These are phyloP conservation scores for Hippasteria phrygiana DNA, from an alignment of 53 echinoderm and acorn worm species.

Conservation along the genomic window DNA sequence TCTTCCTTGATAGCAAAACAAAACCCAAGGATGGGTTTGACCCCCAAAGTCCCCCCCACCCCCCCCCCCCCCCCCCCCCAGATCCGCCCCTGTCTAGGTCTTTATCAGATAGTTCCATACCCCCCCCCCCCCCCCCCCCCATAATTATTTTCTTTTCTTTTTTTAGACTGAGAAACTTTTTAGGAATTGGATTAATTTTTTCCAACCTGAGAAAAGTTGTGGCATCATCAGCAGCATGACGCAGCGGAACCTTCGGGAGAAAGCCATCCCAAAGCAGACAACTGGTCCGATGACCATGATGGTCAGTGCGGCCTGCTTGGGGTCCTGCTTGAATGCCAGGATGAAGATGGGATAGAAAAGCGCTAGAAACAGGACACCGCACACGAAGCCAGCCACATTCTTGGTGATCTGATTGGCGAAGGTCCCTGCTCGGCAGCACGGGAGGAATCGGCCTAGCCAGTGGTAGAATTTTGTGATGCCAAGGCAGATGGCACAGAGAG, in stretches of 20 bases:
- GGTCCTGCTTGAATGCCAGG: slow-evolving; percentile 69
- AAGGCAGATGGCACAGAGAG: neutral
- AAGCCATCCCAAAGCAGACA: slow-evolving; percentile 88
- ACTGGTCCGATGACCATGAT: slow-evolving; percentile 67
- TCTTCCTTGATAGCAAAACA: too few relatives aligned
- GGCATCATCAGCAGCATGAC: slow-evolving; percentile 87
- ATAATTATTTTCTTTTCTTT: too few relatives aligned
- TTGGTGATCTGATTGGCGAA: slow-evolving; percentile 66
- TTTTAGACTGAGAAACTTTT: too few relatives aligned
- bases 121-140: too few relatives aligned
- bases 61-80: too few relatives aligned
- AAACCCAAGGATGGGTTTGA: too few relatives aligned
- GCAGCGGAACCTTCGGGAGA: slow-evolving; percentile 75
- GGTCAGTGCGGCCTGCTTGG: slow-evolving; percentile 66
- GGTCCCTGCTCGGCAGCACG: slow-evolving; percentile 56
- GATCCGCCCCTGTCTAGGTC: too few relatives aligned
- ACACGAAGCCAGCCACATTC: slow-evolving; percentile 70
- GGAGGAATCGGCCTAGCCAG: slow-evolving; percentile 55
- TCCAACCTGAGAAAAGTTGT: slow-evolving; percentile 84
- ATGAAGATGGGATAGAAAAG: slow-evolving; percentile 79
- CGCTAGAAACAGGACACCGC: slow-evolving; percentile 71
- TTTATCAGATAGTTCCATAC: too few relatives aligned
- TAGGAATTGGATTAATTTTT: too few relatives aligned
- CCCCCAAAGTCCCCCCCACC: too few relatives aligned
- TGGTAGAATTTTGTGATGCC: neutral